A percentile compares a stretch with the other conserved stretches of the same genome.
These are phyloP conservation scores for Palythoa heliodiscus DNA, from an alignment of 92 coral and sea anemone species.

Conservation along the genomic window DNA sequence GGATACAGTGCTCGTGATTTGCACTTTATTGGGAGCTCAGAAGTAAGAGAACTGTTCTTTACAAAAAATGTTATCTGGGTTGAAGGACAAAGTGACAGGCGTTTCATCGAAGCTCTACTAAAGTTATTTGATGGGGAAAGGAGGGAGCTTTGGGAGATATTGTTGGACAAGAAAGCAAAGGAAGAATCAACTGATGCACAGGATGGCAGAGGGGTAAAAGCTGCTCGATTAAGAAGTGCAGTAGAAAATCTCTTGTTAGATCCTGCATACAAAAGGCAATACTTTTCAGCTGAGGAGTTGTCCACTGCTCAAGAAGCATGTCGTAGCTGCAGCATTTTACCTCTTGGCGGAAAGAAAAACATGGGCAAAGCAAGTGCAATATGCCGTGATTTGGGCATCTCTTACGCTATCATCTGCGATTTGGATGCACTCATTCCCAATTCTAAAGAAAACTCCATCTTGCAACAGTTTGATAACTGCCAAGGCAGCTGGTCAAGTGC, in stretches of 20 bases:
- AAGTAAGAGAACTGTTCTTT: conserved; percentile 89
- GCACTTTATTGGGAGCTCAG: conserved; percentile 86
- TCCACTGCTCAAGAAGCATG: conserved; percentile 75
- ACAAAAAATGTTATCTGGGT: conserved; percentile 89
- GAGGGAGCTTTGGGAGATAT: conserved; percentile 61
- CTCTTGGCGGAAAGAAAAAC: conserved; percentile 85
- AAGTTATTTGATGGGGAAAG: conserved; percentile 84
- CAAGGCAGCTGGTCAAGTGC: conserved; percentile 75
- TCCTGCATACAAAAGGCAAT: conserved; percentile 71
- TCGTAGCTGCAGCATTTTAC: conserved; percentile 80
- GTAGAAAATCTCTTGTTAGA: conserved; percentile 63
- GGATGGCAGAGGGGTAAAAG: not conserved
- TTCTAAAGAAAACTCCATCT: conserved; percentile 82
- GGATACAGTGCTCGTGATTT: conserved; percentile 82
- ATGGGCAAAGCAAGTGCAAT: conserved; percentile 85
- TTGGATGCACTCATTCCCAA: conserved; percentile 90
- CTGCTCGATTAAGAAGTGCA: conserved; percentile 20
- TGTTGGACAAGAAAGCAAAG: conserved; percentile 35
- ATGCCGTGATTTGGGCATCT: conserved; percentile 86
- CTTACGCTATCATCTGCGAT: conserved; percentile 85
- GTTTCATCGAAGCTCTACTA: conserved; percentile 83
- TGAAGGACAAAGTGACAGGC: conserved; percentile 91
- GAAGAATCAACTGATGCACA: not conserved
- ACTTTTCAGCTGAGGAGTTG: conserved; percentile 70
- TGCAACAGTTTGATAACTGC: conserved; percentile 80